Base-by-base conservation (phyloP, 1,140 invertebrate species). In the Brachionus paranguensis region DNA sequence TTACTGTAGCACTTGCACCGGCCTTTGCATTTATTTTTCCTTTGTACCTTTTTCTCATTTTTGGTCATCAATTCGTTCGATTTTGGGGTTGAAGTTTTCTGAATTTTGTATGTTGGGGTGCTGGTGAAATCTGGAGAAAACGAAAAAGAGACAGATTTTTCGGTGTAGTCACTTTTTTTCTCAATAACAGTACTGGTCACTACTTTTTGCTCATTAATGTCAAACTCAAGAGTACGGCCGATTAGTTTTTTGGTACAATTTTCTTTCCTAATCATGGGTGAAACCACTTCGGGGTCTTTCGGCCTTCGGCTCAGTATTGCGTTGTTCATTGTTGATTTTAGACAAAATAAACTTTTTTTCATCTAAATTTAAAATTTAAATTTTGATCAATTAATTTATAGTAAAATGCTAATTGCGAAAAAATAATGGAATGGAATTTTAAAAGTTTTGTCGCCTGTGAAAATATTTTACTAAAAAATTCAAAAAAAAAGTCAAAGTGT, bases 381-480 rank as follows among this genome's bases (percentile, higher is more conserved):
- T 37, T 37, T 37, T 7, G 6, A 43, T 41, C 17, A 20, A 43
- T 17, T 68, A 68, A 68, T 33, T 68, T 68, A 68, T 68, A 33
- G 7, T 12, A 68, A 68, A 68, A 68, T 68, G 65, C 27, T 68
- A 68, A 33, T 68, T 68, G 33, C 33, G 29, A 33, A 33, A 33
- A n/a, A 33, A 33, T 68, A 7, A 68, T 68, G 12, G 33, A 68
- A 68, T 72, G 68, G 68, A 72, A 72, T 72, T 72, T 72, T 17
- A 72, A 72, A 72, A 72, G 68, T 72, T 72, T 41, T 72, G 3
- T 41, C 68, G 37, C 37, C 68, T 72, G n/a, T 72, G 68, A 41
- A 41, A 72, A 41, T 43, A 43, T 20, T 43, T 2, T 72, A 41
- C 17, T 72, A 72, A 72, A 68, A 33, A 68, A 68, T 33, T 68